A percentile compares a stretch with the other conserved stretches of the same genome.
These are phyloP conservation scores for Paracentrotus lividus DNA, from an alignment of 53 echinoderm and acorn worm species.

Conservation along the genomic window DNA sequence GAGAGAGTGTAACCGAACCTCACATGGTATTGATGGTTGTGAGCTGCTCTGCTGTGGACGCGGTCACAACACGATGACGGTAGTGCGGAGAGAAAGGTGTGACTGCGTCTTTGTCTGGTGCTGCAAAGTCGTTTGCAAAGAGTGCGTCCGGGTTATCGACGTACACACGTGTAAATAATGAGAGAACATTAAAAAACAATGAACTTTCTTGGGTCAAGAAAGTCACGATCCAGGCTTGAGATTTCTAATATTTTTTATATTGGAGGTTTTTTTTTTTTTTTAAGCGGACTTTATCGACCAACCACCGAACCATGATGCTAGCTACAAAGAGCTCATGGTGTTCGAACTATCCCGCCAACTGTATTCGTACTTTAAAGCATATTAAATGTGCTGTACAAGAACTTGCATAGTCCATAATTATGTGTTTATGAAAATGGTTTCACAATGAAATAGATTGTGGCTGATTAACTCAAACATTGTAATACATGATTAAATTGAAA, in stretches of 20 bases:
- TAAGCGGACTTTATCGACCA: slow-evolving; percentile 26
- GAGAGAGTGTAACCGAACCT: slow-evolving; percentile 87
- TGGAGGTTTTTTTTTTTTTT: background rate
- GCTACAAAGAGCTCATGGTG: background rate
- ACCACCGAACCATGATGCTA: slow-evolving; percentile 14
- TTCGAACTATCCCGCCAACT: slow-evolving; percentile 51
- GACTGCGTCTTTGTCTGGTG: slow-evolving; percentile 98
- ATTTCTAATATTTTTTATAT: background rate
- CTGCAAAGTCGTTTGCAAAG: slow-evolving; percentile 87
- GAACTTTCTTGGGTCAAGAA: background rate
- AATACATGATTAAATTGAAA: too few relatives aligned
- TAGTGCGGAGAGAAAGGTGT: slow-evolving; percentile 83
- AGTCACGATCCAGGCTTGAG: background rate
- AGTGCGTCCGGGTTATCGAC: slow-evolving; percentile 81
- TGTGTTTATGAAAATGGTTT: background rate
- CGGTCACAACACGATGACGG: slow-evolving; percentile 91
- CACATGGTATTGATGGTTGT: slow-evolving; percentile 96
- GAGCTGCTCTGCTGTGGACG: slow-evolving; percentile 97
- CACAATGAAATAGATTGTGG: background rate
- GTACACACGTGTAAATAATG: slow-evolving; percentile 96
- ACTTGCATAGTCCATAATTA: background rate
- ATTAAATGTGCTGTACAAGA: background rate
- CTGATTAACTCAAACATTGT: background rate
- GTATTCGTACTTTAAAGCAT: background rate
- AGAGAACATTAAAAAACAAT: background rate